phyloP scores from a whole-genome alignment of 2,888 invertebrate genomes.

The Leptarthrus brevirostris region DNA sequence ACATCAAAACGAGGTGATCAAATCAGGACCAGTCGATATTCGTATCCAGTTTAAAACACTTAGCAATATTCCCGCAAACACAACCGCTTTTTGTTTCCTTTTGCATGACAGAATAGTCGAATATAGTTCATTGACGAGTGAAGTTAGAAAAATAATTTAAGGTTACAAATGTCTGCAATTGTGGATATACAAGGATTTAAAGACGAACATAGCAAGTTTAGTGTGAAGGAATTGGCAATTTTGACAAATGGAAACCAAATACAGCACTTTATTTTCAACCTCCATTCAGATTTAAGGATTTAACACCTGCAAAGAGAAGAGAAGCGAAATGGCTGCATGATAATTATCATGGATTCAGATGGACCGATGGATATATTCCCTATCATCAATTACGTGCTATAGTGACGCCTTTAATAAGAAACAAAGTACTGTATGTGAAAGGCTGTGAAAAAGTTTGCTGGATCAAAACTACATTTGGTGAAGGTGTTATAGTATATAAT shows the following conservation, averaged over 20 bases:
- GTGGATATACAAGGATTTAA: conserved; percentile 40
- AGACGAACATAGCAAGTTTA: conserved; percentile 37
- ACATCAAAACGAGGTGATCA: conserved; percentile 56
- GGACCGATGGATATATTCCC: conserved; percentile 15
- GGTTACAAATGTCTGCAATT: background rate
- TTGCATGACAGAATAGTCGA: conserved; percentile 52
- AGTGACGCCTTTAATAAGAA: too few species aligned
- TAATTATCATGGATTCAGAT: conserved; percentile 37
- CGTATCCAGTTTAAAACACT: conserved; percentile 46
- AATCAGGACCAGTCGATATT: conserved; percentile 50
- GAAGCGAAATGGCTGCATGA: conserved; percentile 37
- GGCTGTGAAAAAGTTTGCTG: too few species aligned
- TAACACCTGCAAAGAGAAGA: conserved; percentile 1
- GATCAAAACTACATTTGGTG: too few species aligned
- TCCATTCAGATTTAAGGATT: conserved; percentile 25
- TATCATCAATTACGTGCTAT: background rate
- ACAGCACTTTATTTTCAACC: conserved; percentile 41
- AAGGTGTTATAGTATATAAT: too few species aligned
- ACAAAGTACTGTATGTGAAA: too few species aligned
- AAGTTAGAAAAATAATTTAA: conserved; percentile 40
- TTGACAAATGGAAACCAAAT: conserved; percentile 3
- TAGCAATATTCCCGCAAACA: conserved; percentile 35
- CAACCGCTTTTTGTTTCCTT: conserved; percentile 49
- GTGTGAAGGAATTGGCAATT: conserved; percentile 46
- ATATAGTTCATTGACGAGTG: conserved; percentile 50